Base-by-base conservation (phyloP, 2,888 invertebrate genomes). In the Shargacucullia verbasci region DNA sequence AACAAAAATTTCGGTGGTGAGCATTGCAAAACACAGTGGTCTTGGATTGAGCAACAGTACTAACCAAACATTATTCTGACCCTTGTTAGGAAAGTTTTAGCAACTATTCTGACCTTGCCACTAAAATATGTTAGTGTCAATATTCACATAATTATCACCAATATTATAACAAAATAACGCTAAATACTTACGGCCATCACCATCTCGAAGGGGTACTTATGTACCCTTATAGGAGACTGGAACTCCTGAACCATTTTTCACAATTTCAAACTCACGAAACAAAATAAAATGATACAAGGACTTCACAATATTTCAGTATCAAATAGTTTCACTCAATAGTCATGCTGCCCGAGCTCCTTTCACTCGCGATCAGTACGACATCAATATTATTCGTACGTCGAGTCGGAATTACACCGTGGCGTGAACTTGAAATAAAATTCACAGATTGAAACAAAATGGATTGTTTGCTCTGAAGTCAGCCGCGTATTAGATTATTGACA, bases 161-260 rank as follows among this genome's bases (percentile, higher is more conserved):
- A 8, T n/a, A 49, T 40, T 13, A 34, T 40, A 55, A 10, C 13
- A 65, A 46, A 54, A 37, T 27, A 33, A 13, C 45, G 13, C 7
- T 40, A 49, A 70, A 61, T 89, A 96, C 97, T 96, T 92, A 98
- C 98, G 94, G 97, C 97, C 99, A 99, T 99, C 79, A 99, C 98
- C 89, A 99, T 95, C 92, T 99, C 98, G 92, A 99, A 99, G 48
- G 98, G 97, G 90, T 97, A 96, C 93, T 98, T 98, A 94, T 99
- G 99, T 76, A 99, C 98, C 95, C 99, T 96, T 50, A 99, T 97
- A 79, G 99, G 99, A 71, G 98, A 98, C 88, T 98, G 97, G 94
- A 98, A 99, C 89, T 98, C 98, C 94, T 99, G 99, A 84, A 99
- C 99, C 99, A 99, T 99, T 87, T 74, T 88, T 95, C 83, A 83